Conservation (phyloP, 2,113 vertebrate genomes). For the Rhegmatorhina hoffmannsi region DNA sequence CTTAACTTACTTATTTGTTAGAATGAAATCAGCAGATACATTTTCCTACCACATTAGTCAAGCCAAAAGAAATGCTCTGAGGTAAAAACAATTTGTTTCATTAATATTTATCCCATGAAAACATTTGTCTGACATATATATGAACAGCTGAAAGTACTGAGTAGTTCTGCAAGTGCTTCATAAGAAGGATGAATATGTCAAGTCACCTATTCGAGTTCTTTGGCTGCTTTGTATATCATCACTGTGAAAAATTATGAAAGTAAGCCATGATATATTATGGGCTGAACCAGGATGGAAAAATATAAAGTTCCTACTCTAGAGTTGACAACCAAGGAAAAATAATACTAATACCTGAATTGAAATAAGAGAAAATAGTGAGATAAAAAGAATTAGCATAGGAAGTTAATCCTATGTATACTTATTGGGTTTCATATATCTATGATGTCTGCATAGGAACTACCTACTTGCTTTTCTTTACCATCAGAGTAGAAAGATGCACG, state of each 20-base stretch:
- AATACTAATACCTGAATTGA: not conserved
- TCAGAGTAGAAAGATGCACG: not conserved
- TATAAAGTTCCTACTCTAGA: not conserved
- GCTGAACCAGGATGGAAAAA: not conserved
- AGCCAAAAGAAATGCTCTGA: not conserved
- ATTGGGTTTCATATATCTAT: not conserved
- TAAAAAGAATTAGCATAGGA: not conserved
- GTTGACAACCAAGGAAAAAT: not conserved
- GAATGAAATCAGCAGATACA: not conserved
- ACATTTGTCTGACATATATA: not conserved
- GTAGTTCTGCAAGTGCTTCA: slow-evolving; percentile 4
- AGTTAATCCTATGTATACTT: not conserved
- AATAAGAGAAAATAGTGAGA: not conserved
- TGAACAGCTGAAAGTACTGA: not conserved
- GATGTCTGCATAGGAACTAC: not conserved
- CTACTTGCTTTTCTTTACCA: not conserved
- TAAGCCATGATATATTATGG: not conserved
- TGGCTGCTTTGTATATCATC: not conserved
- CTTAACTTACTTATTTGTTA: not conserved
- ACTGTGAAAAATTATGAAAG: not conserved
- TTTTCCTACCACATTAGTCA: not conserved
- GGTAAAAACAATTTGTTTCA: not conserved
- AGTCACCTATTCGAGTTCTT: not conserved
- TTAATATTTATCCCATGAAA: slow-evolving; percentile 2
- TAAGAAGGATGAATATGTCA: not conserved